phyloP scores from a whole-genome alignment of 2,888 invertebrate genomes.

The Pristionchus exspectatus region DNA sequence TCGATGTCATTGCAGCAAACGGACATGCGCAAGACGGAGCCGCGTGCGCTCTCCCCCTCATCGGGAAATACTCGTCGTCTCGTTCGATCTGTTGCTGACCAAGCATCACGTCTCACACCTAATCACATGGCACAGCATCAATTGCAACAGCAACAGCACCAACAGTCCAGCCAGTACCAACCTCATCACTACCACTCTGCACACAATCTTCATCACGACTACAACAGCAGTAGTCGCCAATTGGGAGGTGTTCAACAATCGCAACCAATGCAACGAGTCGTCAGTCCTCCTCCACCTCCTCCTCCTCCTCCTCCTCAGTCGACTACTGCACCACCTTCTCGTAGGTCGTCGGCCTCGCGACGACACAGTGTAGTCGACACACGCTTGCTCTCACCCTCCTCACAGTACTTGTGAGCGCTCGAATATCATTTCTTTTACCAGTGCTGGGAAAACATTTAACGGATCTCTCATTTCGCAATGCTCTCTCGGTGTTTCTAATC shows the following conservation, averaged over 20 bases:
- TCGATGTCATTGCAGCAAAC: slow-evolving; percentile 20
- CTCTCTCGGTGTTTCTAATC: too few species aligned
- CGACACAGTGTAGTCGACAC: slow-evolving; percentile 37
- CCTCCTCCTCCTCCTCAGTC: neutral
- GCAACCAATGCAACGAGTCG: neutral
- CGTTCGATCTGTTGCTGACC: slow-evolving; percentile 67
- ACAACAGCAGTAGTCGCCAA: neutral
- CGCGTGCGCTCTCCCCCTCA: slow-evolving; percentile 66
- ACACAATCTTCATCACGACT: slow-evolving; percentile 56
- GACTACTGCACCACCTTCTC: neutral
- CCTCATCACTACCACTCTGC: slow-evolving; percentile 66
- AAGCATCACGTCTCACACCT: slow-evolving; percentile 61
- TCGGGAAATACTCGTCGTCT: slow-evolving; percentile 73
- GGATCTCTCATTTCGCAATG: too few species aligned
- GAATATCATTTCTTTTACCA: slow-evolving; percentile 1
- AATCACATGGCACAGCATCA: slow-evolving; percentile 53
- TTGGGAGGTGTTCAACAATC: neutral
- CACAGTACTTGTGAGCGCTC: slow-evolving; percentile 33
- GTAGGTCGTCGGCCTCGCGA: neutral
- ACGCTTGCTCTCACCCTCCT: slow-evolving; percentile 3
- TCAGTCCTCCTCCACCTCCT: slow-evolving; percentile 7
- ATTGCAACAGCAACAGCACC: neutral
- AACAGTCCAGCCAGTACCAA: slow-evolving; percentile 56
- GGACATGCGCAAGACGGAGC: slow-evolving; percentile 60
- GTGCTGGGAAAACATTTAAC: too few species aligned